These are phyloP conservation scores for Nezara viridula DNA, from an alignment of 2,888 invertebrate genomes.

Conservation along the genomic window DNA sequence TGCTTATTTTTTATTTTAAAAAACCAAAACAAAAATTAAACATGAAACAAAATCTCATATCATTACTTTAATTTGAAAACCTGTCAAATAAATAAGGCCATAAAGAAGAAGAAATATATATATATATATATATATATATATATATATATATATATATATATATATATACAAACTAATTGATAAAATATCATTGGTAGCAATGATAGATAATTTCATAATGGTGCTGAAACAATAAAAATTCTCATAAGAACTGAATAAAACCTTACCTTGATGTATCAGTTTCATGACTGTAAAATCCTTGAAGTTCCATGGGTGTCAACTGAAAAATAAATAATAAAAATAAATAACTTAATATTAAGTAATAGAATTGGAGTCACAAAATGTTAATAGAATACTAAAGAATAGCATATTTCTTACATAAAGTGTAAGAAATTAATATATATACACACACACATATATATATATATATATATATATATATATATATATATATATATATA, in stretches of 20 bases:
- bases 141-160: too few species aligned
- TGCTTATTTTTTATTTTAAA: neutral
- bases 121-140: too few species aligned
- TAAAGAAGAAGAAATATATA: neutral
- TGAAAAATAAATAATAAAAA: slow-evolving; percentile 68
- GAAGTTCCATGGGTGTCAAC: slow-evolving; percentile 80
- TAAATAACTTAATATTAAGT: neutral
- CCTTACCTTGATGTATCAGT: slow-evolving; percentile 76
- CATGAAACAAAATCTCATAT: neutral
- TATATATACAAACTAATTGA: too few species aligned
- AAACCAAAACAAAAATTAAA: neutral
- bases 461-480: too few species aligned
- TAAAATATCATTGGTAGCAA: neutral
- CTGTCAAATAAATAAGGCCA: neutral
- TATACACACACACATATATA: too few species aligned
- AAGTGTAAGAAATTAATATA: too few species aligned
- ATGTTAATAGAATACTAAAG: neutral
- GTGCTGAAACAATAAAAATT: neutral
- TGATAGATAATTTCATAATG: neutral
- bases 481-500: too few species aligned
- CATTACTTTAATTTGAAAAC: neutral
- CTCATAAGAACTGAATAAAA: neutral
- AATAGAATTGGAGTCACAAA: neutral
- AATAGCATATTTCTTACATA: too few species aligned
- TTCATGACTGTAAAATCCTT: slow-evolving; percentile 89